These are phyloP conservation scores for Pardalotus punctatus DNA, from an alignment of 2,113 vertebrate genomes.

Conservation along the genomic window DNA sequence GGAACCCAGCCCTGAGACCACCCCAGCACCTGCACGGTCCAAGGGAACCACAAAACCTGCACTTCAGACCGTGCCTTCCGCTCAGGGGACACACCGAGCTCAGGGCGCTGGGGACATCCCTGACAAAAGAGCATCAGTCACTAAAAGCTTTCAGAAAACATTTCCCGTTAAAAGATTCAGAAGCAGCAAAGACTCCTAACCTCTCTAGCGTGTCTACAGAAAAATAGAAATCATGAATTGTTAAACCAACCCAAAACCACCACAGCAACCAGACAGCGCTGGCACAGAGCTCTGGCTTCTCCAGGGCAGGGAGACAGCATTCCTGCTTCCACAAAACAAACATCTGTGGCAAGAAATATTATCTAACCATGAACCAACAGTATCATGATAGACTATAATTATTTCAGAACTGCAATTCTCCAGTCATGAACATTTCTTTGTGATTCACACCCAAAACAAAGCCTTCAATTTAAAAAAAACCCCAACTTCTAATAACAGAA, in stretches of 20 bases:
- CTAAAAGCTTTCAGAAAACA: background rate
- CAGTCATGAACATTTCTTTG: background rate
- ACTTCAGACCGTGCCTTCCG: background rate
- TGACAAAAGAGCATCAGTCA: background rate
- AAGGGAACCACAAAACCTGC: background rate
- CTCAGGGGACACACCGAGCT: background rate
- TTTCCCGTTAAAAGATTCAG: background rate
- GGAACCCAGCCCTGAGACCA: background rate
- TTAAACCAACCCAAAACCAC: background rate
- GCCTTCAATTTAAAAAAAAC: background rate
- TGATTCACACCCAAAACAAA: background rate
- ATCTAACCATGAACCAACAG: background rate
- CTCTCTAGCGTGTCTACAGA: background rate
- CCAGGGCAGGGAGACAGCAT: background rate
- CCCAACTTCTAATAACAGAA: background rate
- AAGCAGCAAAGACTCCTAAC: background rate
- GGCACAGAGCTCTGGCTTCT: background rate
- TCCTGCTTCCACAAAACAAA: background rate
- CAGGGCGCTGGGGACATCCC: background rate
- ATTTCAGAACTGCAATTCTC: background rate
- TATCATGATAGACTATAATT: background rate
- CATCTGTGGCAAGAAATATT: background rate
- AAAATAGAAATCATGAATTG: background rate
- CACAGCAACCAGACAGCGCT: background rate
- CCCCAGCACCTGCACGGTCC: background rate